Evolutionary conservation across 2,888 invertebrate species (phyloP).

Genomic region (Hirtodrosophila confusa): DNA sequence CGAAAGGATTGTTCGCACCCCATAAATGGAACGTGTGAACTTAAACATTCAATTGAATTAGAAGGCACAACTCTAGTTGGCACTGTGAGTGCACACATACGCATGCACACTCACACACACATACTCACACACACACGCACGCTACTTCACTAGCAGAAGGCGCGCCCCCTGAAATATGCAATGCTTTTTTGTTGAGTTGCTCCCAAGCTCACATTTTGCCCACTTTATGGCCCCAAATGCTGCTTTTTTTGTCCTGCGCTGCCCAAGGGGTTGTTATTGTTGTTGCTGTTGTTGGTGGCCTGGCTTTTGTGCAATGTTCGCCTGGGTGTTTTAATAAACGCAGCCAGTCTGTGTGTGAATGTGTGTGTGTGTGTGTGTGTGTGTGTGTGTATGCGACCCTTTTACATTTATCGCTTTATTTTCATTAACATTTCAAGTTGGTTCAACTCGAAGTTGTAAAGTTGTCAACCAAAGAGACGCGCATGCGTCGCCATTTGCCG

Average conservation of each 20-base stretch:
- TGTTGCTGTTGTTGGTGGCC: constrained; percentile 18
- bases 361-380: constrained; percentile 9
- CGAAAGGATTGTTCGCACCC: too few relatives aligned
- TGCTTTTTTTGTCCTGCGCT: constrained; percentile 21
- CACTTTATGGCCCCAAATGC: constrained; percentile 71
- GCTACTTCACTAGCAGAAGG: constrained; percentile 57
- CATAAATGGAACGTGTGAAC: too few relatives aligned
- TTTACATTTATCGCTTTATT: constrained; percentile 64
- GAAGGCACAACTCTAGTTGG: constrained; percentile 1
- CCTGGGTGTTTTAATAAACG: constrained; percentile 74
- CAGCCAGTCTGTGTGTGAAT: constrained; percentile 31
- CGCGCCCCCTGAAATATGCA: constrained; percentile 67
- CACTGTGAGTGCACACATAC: constrained; percentile 29
- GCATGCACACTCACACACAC: constrained; percentile 11
- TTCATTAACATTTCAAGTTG: constrained; percentile 77
- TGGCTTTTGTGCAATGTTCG: constrained; percentile 58
- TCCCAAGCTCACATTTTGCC: constrained; percentile 62
- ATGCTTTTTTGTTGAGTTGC: constrained; percentile 54
- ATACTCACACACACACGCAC: constrained; percentile 31
- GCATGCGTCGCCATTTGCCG: constrained; percentile 59
- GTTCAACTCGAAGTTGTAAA: constrained; percentile 48
- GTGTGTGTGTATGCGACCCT: constrained; percentile 34
- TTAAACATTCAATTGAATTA: too few relatives aligned
- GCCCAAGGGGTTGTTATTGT: constrained; percentile 32
- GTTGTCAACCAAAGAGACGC: constrained; percentile 50